Evolutionary conservation across 2,797 vertebrate genomes (phyloP).

Genomic region (Onychomys torridus): DNA sequence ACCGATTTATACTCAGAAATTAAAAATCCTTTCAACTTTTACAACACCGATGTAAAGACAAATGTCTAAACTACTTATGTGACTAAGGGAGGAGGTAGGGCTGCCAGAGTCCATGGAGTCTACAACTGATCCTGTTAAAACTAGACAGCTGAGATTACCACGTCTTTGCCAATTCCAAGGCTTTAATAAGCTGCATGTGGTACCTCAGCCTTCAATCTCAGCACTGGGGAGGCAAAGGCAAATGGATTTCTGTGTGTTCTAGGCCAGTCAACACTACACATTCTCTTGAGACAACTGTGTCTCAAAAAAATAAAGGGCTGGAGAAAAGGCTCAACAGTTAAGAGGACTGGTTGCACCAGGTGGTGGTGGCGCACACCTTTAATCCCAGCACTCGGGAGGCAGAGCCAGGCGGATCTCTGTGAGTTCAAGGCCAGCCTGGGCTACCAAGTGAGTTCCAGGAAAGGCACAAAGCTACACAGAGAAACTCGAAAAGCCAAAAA

Average conservation of each 20-base stretch:
- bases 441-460: too few species aligned
- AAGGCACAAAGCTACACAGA: too few species aligned
- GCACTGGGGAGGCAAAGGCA: neutral
- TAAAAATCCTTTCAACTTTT: neutral
- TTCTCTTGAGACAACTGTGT: neutral
- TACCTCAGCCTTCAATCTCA: neutral
- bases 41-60: neutral
- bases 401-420: too few species aligned
- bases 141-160: neutral
- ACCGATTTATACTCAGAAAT: neutral
- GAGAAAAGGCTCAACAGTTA: neutral
- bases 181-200: neutral
- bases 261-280: neutral
- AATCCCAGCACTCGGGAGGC: too few species aligned
- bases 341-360: too few species aligned
- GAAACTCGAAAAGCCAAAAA: too few species aligned
- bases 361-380: too few species aligned
- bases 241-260: neutral
- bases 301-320: neutral
- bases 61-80: neutral
- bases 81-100: neutral
- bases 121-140: neutral
- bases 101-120: neutral
- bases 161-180: neutral
- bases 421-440: too few species aligned